These are phyloP conservation scores for Brachypteracias leptosomus DNA, from an alignment of 2,113 vertebrate genomes.

Conservation along the genomic window DNA sequence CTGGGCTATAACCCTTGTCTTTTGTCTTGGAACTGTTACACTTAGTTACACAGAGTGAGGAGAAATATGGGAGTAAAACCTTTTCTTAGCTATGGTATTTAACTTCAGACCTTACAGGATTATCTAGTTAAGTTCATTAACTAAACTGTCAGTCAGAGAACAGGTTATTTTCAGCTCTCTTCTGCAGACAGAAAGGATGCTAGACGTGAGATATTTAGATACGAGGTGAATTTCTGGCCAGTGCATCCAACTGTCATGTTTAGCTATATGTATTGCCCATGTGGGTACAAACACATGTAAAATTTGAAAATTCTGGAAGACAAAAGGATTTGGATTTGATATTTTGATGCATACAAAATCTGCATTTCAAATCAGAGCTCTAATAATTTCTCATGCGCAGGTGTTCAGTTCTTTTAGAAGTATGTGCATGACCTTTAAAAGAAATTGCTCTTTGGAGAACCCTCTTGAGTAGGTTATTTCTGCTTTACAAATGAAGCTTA, in stretches of 20 bases:
- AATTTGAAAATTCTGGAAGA: neutral
- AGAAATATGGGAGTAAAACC: neutral
- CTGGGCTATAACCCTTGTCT: neutral
- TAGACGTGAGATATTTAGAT: neutral
- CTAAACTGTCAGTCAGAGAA: neutral
- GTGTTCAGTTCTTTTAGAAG: neutral
- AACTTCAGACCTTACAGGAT: neutral
- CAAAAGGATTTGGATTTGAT: neutral
- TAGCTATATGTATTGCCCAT: neutral
- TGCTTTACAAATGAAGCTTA: neutral
- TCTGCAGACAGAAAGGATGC: neutral
- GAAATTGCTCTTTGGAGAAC: neutral
- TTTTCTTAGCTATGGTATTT: conserved; percentile 5
- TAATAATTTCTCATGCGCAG: neutral
- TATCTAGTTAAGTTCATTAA: conserved; percentile 33
- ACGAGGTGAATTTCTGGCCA: neutral
- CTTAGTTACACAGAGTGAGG: neutral
- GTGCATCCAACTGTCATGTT: accelerated
- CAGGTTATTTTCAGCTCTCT: neutral
- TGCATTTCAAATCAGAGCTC: neutral
- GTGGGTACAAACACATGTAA: neutral
- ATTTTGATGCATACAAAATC: neutral
- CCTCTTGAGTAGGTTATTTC: neutral
- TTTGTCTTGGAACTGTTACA: neutral
- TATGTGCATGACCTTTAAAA: neutral